These are phyloP conservation scores for Esox niger DNA, from an alignment of 2,113 vertebrate species.

Conservation along the genomic window DNA sequence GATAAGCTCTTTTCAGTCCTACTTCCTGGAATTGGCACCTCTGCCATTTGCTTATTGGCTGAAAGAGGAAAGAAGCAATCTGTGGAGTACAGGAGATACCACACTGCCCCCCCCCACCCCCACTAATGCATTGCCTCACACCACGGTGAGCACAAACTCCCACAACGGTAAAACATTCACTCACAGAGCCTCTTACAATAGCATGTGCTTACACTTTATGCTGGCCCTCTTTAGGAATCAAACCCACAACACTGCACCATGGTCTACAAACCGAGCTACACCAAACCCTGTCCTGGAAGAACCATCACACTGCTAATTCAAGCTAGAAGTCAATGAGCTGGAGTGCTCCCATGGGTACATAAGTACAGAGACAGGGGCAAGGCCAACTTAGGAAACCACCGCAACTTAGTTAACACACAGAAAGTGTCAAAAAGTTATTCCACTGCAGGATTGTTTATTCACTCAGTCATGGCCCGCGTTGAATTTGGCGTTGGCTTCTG, in stretches of 20 bases:
- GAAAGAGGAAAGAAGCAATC: background rate
- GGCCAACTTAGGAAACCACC: too few species aligned
- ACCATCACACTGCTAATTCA: too few species aligned
- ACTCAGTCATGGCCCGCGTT: too few species aligned
- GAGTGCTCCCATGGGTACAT: too few species aligned
- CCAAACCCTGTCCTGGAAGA: background rate
- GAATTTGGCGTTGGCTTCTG: background rate
- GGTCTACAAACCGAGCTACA: too few species aligned
- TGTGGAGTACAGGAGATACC: conserved; percentile 9
- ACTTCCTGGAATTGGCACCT: conserved; percentile 43
- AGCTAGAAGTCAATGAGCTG: too few species aligned
- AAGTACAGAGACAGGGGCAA: too few species aligned
- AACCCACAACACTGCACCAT: background rate
- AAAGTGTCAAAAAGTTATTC: background rate
- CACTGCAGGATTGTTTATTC: background rate
- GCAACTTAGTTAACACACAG: background rate
- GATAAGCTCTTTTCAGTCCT: conserved; percentile 42
- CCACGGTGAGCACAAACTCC: background rate
- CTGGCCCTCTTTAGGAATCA: background rate
- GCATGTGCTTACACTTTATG: too few species aligned
- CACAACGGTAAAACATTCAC: background rate
- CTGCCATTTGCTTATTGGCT: conserved; percentile 39
- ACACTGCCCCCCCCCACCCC: conserved; percentile 6
- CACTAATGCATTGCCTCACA: background rate
- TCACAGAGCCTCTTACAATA: background rate